Base-by-base conservation (phyloP, 2,888 invertebrate species). In the Dynastes hyllus region DNA sequence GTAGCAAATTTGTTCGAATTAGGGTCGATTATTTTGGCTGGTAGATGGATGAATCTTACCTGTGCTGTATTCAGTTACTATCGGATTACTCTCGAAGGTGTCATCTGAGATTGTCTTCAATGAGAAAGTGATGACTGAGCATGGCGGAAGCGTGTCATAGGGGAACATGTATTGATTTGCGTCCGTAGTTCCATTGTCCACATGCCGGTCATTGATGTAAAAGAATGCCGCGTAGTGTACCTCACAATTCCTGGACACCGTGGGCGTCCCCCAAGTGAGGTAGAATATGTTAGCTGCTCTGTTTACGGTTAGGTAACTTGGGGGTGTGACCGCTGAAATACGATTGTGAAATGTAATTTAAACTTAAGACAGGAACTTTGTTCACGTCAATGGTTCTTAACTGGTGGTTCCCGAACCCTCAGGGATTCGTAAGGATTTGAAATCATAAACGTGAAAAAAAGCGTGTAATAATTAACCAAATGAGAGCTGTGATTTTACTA, bases 171-270 rank as follows among this genome's bases (percentile, higher is more conserved):
- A 53, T 9, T 53, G 53, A 11, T 53, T 53, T 11, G 53, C 9
- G 53, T 53, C 53, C 2, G 53, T 53, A n/a, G 53, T 8, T 53
- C 53, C 53, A 11, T 53, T 53, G 3, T 3, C 11, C 53, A 9
- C 53, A 3, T 11, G 53, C 11, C n/a, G 13, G 53, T 53, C 53
- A n/a, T 53, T 53, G 11, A 53, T 11, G 11, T 53, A 53, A 9
- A 53, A 53, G 53, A 11, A 11, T 3, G 53, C 53, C 11, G 9
- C 11, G 11, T 53, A 53, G 9, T 53, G 53, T n/a, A 53, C 53
- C 53, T 53, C 53, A 11, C 53, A 53, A 53, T 53, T 53, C n/a
- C 53, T 53, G 53, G 53, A 53, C n/a, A 53, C 53, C 3, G n/a
- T 53, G 6, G 53, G 53, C 53, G n/a, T 53, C 3, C 53, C 53